A percentile compares a stretch with the other conserved stretches of the same genome.
Conservation (phyloP, 2,797 vertebrate species). For the Perodicticus potto region DNA sequence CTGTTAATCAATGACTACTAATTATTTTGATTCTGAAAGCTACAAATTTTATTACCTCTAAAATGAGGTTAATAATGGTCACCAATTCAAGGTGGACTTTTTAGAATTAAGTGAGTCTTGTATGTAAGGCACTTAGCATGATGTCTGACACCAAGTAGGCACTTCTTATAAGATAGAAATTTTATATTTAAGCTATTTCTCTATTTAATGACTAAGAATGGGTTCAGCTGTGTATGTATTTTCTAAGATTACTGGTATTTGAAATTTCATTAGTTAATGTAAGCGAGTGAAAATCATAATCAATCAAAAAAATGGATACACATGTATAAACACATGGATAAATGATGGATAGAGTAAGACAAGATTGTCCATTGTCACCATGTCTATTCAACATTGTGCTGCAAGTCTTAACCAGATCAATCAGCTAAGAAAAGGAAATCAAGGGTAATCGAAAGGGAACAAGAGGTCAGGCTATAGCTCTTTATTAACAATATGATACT, state of each 20-base stretch:
- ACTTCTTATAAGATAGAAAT: not conserved
- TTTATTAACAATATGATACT: too few relatives aligned
- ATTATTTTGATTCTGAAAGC: not conserved
- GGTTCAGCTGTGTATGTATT: not conserved
- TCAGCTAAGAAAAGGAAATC: too few relatives aligned
- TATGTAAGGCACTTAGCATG: not conserved
- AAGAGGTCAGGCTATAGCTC: too few relatives aligned
- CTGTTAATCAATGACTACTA: not conserved
- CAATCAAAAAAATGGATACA: not conserved
- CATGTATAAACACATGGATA: not conserved
- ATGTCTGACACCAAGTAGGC: not conserved
- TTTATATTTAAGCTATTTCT: slow-evolving; percentile 8
- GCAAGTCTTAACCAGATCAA: too few relatives aligned
- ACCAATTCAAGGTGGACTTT: not conserved
- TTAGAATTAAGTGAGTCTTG: not conserved
- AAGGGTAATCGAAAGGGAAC: too few relatives aligned
- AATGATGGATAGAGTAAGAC: not conserved
- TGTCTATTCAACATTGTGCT: too few relatives aligned
- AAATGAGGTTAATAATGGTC: not conserved
- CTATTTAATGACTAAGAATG: not conserved
- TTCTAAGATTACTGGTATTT: not conserved
- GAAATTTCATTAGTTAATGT: not conserved
- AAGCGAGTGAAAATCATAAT: not conserved
- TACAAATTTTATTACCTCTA: not conserved
- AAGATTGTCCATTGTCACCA: too few relatives aligned